phyloP scores from a whole-genome alignment of 2,113 vertebrate species.

The Entosphenus tridentatus region DNA sequence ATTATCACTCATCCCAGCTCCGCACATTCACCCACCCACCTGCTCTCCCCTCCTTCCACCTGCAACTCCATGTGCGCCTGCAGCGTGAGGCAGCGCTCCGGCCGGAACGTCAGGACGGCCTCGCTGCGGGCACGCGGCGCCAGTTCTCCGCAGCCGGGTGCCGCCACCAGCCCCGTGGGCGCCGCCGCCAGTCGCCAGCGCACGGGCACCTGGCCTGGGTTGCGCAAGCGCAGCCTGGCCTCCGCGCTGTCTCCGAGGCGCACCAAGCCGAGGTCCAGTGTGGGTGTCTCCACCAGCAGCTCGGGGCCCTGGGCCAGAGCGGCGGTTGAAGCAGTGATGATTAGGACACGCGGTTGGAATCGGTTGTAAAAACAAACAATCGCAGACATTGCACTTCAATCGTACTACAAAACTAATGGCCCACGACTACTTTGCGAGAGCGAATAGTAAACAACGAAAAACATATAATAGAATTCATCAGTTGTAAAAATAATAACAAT shows the following conservation, averaged over 20 bases:
- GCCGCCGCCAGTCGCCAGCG: conserved; percentile 40
- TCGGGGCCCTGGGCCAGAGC: conserved; percentile 37
- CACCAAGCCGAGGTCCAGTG: conserved; percentile 45
- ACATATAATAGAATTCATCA: too few relatives aligned
- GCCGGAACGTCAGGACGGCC: conserved; percentile 24
- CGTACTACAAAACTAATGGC: too few relatives aligned
- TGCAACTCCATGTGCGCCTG: conserved; percentile 38
- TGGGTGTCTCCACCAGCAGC: conserved; percentile 27
- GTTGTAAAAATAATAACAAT: too few relatives aligned
- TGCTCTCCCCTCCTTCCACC: conserved; percentile 42
- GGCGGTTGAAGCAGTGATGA: too few relatives aligned
- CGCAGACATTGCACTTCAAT: too few relatives aligned
- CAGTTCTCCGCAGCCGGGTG: conserved; percentile 25
- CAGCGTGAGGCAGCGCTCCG: conserved; percentile 27
- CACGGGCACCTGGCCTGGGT: conserved; percentile 38
- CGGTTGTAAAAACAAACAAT: too few relatives aligned
- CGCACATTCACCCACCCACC: conserved; percentile 22
- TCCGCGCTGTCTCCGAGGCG: conserved; percentile 23
- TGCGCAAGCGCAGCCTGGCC: conserved; percentile 29
- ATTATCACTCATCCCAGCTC: too few relatives aligned
- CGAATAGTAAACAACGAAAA: too few relatives aligned
- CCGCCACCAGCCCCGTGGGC: conserved; percentile 16
- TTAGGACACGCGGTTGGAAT: too few relatives aligned
- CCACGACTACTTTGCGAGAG: too few relatives aligned
- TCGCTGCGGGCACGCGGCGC: conserved; percentile 25